Conservation (phyloP, 2,888 invertebrate genomes). For the Elysia crispata region DNA sequence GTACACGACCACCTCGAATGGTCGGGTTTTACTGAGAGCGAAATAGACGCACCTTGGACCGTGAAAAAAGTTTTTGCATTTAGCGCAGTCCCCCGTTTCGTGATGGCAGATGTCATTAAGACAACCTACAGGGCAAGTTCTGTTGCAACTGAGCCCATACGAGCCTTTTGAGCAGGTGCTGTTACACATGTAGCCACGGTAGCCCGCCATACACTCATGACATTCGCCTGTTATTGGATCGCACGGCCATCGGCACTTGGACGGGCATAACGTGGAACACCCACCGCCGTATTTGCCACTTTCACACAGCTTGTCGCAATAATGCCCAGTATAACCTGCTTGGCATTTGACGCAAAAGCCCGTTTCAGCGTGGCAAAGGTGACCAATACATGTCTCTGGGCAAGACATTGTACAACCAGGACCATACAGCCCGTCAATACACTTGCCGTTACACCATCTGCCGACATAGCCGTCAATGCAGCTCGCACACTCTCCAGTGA, state of each 20-base stretch:
- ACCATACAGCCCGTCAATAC: slow-evolving; percentile 30
- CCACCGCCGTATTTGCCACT: slow-evolving; percentile 22
- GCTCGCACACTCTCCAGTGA: slow-evolving; percentile 26
- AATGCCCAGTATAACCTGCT: slow-evolving; percentile 23
- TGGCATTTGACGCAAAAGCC: slow-evolving; percentile 23
- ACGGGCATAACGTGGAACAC: slow-evolving; percentile 17
- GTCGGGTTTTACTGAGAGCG: not conserved
- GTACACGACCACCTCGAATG: not conserved
- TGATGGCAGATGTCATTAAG: slow-evolving; percentile 14
- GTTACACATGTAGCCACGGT: slow-evolving; percentile 29
- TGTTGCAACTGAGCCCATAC: slow-evolving; percentile 7
- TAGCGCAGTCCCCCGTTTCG: slow-evolving; percentile 15
- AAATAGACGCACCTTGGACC: slow-evolving; percentile 22
- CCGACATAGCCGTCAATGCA: slow-evolving; percentile 41
- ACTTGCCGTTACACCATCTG: slow-evolving; percentile 40
- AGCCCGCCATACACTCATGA: slow-evolving; percentile 25
- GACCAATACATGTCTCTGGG: slow-evolving; percentile 29
- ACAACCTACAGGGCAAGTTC: slow-evolving; percentile 17
- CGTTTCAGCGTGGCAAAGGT: slow-evolving; percentile 23
- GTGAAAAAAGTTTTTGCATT: not conserved
- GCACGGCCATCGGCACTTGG: slow-evolving; percentile 18
- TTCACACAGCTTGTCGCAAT: slow-evolving; percentile 31
- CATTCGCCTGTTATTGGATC: slow-evolving; percentile 40
- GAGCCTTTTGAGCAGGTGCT: slow-evolving; percentile 23
- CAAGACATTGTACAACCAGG: slow-evolving; percentile 23